These are phyloP conservation scores for Notarius quadriscutis DNA, from an alignment of 2,113 vertebrate genomes.

Conservation along the genomic window DNA sequence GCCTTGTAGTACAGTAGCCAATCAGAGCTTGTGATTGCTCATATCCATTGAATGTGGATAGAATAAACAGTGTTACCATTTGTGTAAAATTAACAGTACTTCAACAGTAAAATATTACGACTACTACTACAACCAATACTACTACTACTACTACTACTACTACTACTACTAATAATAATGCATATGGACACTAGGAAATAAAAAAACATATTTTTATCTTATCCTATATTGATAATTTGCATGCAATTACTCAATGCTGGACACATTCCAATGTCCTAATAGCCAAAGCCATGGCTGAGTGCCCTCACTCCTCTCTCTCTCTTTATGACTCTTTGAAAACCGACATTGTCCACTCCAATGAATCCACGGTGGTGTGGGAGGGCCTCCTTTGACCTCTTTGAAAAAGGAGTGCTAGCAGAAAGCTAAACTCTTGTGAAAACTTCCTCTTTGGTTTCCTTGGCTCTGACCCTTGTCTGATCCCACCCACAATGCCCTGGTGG, in stretches of 20 bases:
- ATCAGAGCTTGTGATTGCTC: too few relatives aligned
- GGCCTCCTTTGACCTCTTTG: slow-evolving; percentile 41
- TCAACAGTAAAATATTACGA: too few relatives aligned
- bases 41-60: too few relatives aligned
- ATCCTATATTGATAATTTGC: not conserved
- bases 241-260: not conserved
- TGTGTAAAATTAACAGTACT: not conserved
- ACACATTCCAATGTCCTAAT: slow-evolving; percentile 5
- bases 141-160: too few relatives aligned
- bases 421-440: slow-evolving; percentile 68
- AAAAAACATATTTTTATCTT: not conserved
- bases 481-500: slow-evolving; percentile 71
- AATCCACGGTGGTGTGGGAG: slow-evolving; percentile 41
- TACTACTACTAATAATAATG: too few relatives aligned
- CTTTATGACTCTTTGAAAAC: slow-evolving; percentile 50
- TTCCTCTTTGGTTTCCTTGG: slow-evolving; percentile 75
- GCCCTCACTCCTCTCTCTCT: slow-evolving; percentile 1
- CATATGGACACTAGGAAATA: not conserved
- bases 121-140: too few relatives aligned
- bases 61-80: not conserved
- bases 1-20: too few relatives aligned
- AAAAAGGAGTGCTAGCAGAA: slow-evolving; percentile 48
- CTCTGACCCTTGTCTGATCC: slow-evolving; percentile 67
- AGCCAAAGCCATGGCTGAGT: slow-evolving; percentile 31
- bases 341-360: slow-evolving; percentile 52